Evolutionary conservation across 2,113 vertebrate species (phyloP).

Genomic region (Microtus montanus): DNA sequence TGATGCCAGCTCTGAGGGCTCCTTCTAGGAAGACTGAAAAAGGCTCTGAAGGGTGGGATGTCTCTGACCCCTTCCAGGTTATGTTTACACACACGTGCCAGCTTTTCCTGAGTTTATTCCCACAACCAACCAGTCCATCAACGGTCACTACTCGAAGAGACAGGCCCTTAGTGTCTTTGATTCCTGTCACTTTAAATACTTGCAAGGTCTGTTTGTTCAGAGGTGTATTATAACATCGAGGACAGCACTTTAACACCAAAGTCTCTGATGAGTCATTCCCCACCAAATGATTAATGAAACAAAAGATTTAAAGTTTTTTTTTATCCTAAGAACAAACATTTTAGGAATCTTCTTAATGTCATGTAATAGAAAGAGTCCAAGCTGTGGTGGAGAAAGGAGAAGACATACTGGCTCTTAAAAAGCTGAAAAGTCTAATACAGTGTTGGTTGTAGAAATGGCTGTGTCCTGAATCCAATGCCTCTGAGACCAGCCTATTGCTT

Average conservation of each 20-base stretch:
- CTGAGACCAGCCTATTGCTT: not conserved
- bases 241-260: not conserved
- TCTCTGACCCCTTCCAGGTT: not conserved
- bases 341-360: not conserved
- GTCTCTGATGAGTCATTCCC: not conserved
- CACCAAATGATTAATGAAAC: not conserved
- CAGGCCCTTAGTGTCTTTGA: not conserved
- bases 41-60: fast-evolving
- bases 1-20: not conserved
- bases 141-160: not conserved
- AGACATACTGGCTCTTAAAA: not conserved
- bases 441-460: not conserved
- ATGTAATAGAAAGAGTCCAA: not conserved
- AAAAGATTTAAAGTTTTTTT: not conserved
- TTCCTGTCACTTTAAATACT: not conserved
- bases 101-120: not conserved
- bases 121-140: not conserved
- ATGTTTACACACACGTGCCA: fast-evolving
- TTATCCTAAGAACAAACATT: not conserved
- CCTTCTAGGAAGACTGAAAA: not conserved
- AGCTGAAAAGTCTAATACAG: not conserved
- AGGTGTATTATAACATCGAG: not conserved
- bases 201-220: not conserved
- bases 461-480: not conserved
- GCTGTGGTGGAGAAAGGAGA: not conserved